A percentile compares a stretch with the other conserved stretches of the same genome.
phyloP scores from a whole-genome alignment of 2,113 vertebrate genomes.

The Stegastes partitus region DNA sequence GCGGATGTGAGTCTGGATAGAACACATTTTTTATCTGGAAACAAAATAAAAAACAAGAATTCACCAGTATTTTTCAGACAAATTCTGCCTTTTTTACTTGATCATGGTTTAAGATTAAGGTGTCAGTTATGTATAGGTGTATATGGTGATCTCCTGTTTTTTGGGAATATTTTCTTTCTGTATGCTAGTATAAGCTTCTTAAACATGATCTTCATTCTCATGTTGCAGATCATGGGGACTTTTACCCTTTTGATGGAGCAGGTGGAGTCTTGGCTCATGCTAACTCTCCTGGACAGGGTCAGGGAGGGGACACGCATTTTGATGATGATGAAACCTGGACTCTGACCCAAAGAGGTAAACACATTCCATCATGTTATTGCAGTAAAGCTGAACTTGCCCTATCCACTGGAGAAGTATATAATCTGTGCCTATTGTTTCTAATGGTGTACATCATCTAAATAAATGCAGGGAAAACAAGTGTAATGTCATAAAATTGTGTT shows the following conservation, averaged over 20 bases:
- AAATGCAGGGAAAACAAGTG: no score
- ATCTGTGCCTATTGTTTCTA: background rate
- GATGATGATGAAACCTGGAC: conserved; percentile 86
- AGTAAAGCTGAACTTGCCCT: background rate
- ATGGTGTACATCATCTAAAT: background rate
- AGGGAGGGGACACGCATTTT: conserved; percentile 85
- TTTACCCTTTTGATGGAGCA: conserved; percentile 81
- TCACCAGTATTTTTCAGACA: no score
- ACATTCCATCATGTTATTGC: background rate
- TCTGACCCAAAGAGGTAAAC: conserved; percentile 68
- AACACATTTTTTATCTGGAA: background rate
- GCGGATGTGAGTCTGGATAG: conserved; percentile 64
- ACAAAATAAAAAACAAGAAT: no score
- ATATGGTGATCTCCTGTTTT: no score
- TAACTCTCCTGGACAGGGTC: conserved; percentile 68
- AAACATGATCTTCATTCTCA: conserved; percentile 1
- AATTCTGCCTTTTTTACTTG: background rate
- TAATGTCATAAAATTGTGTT: background rate
- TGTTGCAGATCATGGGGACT: conserved; percentile 82
- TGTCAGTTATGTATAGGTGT: background rate
- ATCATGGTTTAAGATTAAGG: no score
- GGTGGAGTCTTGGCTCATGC: conserved; percentile 83
- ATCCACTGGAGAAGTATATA: no score
- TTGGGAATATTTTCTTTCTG: background rate
- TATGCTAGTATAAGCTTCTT: background rate